phyloP scores from a whole-genome alignment of 2,113 vertebrate genomes.

The Cricetomys ansorgei region DNA sequence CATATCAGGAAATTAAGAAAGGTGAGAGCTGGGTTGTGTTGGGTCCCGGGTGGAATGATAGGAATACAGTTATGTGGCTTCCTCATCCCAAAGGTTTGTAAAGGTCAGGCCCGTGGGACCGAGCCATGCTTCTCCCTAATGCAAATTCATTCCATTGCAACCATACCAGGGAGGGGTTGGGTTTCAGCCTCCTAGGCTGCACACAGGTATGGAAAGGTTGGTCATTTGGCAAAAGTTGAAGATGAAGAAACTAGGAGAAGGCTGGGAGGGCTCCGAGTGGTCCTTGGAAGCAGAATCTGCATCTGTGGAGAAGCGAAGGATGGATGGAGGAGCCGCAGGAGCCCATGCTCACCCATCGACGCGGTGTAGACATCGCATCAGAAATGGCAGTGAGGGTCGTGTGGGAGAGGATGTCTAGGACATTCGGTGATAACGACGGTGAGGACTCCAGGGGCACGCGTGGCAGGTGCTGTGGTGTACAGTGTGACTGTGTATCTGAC shows the following conservation, averaged over 20 bases:
- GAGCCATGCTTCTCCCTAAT: rapidly evolving
- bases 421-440: rapidly evolving
- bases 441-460: rapidly evolving
- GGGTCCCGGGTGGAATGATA: not conserved
- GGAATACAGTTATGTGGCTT: rapidly evolving
- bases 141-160: not conserved
- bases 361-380: not conserved
- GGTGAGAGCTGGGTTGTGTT: rapidly evolving
- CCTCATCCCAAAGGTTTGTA: not conserved
- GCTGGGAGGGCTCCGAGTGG: not conserved
- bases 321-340: not conserved
- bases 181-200: not conserved
- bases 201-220: not conserved
- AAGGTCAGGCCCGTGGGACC: not conserved
- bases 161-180: too few species aligned
- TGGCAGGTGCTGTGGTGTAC: rapidly evolving
- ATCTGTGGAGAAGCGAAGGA: not conserved
- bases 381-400: rapidly evolving
- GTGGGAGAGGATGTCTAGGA: not conserved
- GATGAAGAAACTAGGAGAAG: not conserved
- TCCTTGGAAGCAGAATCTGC: not conserved
- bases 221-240: not conserved
- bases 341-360: rapidly evolving
- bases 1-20: rapidly evolving
- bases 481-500: not conserved